Base-by-base conservation (phyloP, 1,140 invertebrate species). In the Euglossa dilemma region DNA sequence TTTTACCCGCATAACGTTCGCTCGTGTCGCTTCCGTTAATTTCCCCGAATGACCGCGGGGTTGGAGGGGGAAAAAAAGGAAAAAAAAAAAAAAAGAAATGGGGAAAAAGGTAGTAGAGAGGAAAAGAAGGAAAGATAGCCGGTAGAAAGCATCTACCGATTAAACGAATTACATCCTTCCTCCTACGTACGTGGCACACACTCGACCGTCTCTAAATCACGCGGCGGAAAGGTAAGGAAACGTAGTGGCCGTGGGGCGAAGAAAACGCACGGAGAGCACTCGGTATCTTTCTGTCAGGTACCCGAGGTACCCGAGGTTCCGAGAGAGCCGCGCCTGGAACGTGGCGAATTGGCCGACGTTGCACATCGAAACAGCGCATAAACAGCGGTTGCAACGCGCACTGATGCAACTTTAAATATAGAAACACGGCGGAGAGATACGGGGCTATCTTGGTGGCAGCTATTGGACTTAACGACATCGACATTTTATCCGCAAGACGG, bases 401-500 rank as follows among this genome's bases (percentile, higher is more conserved):
- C 14, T 5, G 23, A 8, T 6, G 54, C 43, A n/a, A 25, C 63
- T 76, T 76, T 67, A 82, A 76, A 82, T 76, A 82, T 76, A 76
- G 73, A 59, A 67, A 56, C 47, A n/a, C 28, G 59, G 9, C 20
- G 16, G 20, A 76, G n/a, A 67, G 67, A 84, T 63, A 84, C 67
- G 66, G 45, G 45, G 54, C 61, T 45, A 74, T 63, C 64, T 57
- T 64, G 59, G 81, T 69, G 59, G 54, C 75, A 83, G 63, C 52
- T 56, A 82, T 67, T 66, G 52, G 73, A 67, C 72, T 50, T 74
- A 82, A 82, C 80, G 80, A 82, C 73, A 82, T 82, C 80, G 80
- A 84, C 81, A 87, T 79, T 57, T 87, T 75, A 83, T 78, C 61
- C 64, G 59, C 28, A 43, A 59, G 81, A 87, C 75, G 56, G 56